Base-by-base conservation (phyloP, 2,888 invertebrate genomes). In the Hirtodrosophila cameraria region DNA sequence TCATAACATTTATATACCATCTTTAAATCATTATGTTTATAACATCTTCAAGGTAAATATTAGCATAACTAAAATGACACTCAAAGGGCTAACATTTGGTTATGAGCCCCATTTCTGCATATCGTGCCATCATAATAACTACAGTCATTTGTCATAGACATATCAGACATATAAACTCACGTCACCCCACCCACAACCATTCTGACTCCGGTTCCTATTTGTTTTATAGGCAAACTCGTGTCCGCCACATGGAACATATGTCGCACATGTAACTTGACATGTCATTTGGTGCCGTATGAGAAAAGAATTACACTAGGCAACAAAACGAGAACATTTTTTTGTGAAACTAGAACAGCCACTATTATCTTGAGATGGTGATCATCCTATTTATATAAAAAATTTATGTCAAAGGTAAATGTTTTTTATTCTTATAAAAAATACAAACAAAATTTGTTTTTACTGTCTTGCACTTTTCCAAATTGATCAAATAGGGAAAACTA, bases 101-200 rank as follows among this genome's bases (percentile, higher is more conserved):
- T 36, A 31, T 5, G 7, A 5, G 7, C 6, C 11, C 7, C 11
- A 16, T 42, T 16, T 36, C 23, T 30, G 11, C 38, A 42, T 28
- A 31, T 36, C 38, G 80, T 75, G 68, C 61, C 72, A 64, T 42
- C 53, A n/a, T 36, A 55, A 65, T 72, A 35, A 60, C 76, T 33
- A 11, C 20, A 23, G 13, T 12, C 16, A 25, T 64, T 53, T 42
- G 30, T 16, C 13, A 27, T 33, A 48, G 43, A 43, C 13, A 68
- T 45, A 43, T 64, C 54, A 55, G 43, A 41, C 57, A 68, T 63
- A 61, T 68, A 52, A 48, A 74, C 25, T 36, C 53, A n/a, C n/a
- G 23, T 6, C 6, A 46, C 28, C 33, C 55, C 28, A 3, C 12
- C 30, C 7, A 42, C 31, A n/a, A 6, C 11, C 27, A 16, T 12